These are phyloP conservation scores for Gopherus flavomarginatus DNA, from an alignment of 2,113 vertebrate genomes.

Conservation along the genomic window DNA sequence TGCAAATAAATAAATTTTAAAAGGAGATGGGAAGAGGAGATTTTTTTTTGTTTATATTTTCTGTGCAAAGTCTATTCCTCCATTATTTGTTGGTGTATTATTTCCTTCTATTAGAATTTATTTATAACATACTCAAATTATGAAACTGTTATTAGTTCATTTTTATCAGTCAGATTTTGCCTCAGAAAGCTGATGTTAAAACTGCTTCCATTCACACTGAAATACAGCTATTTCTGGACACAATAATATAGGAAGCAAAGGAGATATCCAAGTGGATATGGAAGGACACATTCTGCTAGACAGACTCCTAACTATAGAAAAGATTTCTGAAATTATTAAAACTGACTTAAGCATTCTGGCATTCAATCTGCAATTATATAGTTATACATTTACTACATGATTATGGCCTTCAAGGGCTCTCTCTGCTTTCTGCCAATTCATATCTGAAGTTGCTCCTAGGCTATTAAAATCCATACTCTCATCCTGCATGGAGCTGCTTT, in stretches of 20 bases:
- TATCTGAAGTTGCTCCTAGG: neutral
- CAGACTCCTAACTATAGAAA: neutral
- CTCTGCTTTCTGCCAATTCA: neutral
- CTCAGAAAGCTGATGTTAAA: neutral
- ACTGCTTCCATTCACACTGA: neutral
- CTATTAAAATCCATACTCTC: neutral
- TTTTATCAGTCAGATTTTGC: neutral
- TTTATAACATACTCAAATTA: neutral
- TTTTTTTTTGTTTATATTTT: neutral
- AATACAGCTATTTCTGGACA: neutral
- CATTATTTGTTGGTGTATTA: neutral
- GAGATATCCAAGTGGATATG: neutral
- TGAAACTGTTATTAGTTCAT: neutral
- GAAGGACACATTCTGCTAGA: neutral
- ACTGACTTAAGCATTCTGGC: neutral
- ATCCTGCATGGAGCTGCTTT: neutral
- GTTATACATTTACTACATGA: constrained; percentile 27
- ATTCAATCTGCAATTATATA: neutral
- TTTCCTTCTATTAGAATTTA: neutral
- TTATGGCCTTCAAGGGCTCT: neutral
- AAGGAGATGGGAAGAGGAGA: neutral
- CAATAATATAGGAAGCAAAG: neutral
- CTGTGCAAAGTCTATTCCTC: neutral
- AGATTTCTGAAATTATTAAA: neutral
- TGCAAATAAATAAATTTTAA: neutral